Evolutionary conservation across 1,140 invertebrate genomes (phyloP).

Genomic region (Eumeta japonica): DNA sequence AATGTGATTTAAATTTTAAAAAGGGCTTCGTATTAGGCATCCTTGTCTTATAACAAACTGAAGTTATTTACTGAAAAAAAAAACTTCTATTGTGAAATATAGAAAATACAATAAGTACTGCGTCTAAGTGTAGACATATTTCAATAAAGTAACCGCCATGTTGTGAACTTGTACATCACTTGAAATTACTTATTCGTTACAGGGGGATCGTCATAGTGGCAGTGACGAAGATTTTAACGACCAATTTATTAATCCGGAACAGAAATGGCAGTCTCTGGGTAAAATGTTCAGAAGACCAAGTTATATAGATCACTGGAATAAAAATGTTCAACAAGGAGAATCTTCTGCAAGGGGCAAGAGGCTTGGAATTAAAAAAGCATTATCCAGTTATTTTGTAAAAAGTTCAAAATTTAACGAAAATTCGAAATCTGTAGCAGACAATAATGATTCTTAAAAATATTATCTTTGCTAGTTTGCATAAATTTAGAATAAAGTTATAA

Average conservation of each 20-base stretch:
- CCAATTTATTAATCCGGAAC: conserved; percentile 37
- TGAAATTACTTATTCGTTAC: conserved; percentile 8
- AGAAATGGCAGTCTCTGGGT: conserved; percentile 50
- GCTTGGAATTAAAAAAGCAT: conserved; percentile 38
- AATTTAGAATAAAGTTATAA: neutral
- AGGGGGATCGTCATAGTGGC: conserved; percentile 39
- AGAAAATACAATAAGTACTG: no score
- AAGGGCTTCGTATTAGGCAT: no score
- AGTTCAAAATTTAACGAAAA: conserved; percentile 26
- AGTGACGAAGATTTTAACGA: conserved; percentile 36
- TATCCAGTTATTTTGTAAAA: conserved; percentile 26
- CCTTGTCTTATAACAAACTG: no score
- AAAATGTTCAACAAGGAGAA: conserved; percentile 30
- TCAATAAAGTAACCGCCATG: no score
- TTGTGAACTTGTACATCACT: no score
- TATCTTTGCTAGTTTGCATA: no score
- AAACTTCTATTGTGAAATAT: no score
- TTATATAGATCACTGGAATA: conserved; percentile 35
- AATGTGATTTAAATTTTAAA: no score
- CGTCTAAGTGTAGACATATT: neutral
- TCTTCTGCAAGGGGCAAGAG: conserved; percentile 31
- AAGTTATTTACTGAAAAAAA: no score
- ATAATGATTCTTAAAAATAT: no score
- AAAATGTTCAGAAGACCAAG: conserved; percentile 48
- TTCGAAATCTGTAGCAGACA: no score